These are phyloP conservation scores for Sebastes kiyomatsui DNA, from an alignment of 2,797 vertebrate species.

Conservation along the genomic window DNA sequence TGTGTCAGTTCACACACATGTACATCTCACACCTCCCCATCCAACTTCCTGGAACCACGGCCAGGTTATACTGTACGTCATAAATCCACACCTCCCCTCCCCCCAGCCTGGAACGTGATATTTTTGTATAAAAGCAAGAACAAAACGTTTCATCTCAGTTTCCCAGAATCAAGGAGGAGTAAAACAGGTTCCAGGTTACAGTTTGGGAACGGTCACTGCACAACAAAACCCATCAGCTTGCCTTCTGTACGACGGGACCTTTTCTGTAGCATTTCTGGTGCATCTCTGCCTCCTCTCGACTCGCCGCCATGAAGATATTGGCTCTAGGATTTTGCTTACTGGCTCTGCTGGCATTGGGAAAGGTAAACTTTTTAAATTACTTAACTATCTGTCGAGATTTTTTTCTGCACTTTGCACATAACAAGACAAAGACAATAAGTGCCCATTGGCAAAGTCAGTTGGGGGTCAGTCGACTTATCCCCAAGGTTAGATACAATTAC, in stretches of 20 bases:
- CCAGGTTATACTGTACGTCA: conserved; percentile 3
- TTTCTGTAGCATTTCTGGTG: neutral
- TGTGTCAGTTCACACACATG: too few species aligned
- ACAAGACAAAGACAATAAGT: neutral
- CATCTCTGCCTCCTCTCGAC: neutral
- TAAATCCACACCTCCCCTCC: neutral
- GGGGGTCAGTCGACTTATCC: neutral
- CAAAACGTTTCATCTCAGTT: neutral
- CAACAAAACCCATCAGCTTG: neutral
- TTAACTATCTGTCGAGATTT: neutral
- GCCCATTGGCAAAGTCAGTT: neutral
- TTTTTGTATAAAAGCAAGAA: conserved; percentile 34
- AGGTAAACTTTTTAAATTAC: conserved; percentile 47
- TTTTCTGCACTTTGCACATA: neutral
- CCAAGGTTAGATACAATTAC: neutral
- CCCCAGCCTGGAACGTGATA: neutral
- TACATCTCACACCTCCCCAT: neutral
- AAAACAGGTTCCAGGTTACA: neutral
- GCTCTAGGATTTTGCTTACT: conserved; percentile 24
- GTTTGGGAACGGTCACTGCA: neutral
- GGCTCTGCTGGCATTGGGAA: conserved; percentile 36
- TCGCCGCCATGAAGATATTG: conserved; percentile 52
- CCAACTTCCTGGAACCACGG: neutral
- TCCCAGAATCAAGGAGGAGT: neutral
- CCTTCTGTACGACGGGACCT: neutral